Conservation (phyloP, 2,113 vertebrate species). For the Lophura nycthemera region DNA sequence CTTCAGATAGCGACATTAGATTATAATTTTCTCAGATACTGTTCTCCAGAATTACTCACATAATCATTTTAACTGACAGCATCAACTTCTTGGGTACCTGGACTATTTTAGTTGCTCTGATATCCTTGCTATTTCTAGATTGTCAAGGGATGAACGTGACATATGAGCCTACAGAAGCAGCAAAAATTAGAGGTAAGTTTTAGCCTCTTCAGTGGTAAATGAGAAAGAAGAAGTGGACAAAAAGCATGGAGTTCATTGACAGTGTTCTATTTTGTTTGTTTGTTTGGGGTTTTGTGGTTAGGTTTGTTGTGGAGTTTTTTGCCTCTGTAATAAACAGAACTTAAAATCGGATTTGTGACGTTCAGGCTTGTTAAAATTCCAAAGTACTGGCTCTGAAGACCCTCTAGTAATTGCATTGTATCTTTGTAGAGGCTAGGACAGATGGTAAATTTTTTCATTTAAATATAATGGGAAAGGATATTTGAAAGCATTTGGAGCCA, state of each 20-base stretch:
- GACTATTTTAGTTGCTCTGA: constrained; percentile 2
- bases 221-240: background rate
- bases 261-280: background rate
- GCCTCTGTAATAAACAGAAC: background rate
- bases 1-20: constrained; percentile 9
- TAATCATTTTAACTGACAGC: constrained; percentile 3
- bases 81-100: background rate
- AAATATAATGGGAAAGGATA: background rate
- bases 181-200: background rate
- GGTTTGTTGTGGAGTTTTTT: background rate
- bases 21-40: constrained; percentile 12
- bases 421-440: background rate
- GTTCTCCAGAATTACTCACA: background rate
- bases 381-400: background rate
- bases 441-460: background rate
- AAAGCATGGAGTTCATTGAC: background rate
- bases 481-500: background rate
- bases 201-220: background rate
- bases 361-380: background rate
- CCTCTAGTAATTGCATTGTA: background rate
- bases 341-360: background rate
- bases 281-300: background rate
- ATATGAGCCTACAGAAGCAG: background rate
- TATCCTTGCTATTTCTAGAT: background rate
- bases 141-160: background rate